Percentiles rank a stretch among this genome's conserved stretches.
Conservation (phyloP, 2,888 invertebrate genomes). For the Coremacera marginata region DNA sequence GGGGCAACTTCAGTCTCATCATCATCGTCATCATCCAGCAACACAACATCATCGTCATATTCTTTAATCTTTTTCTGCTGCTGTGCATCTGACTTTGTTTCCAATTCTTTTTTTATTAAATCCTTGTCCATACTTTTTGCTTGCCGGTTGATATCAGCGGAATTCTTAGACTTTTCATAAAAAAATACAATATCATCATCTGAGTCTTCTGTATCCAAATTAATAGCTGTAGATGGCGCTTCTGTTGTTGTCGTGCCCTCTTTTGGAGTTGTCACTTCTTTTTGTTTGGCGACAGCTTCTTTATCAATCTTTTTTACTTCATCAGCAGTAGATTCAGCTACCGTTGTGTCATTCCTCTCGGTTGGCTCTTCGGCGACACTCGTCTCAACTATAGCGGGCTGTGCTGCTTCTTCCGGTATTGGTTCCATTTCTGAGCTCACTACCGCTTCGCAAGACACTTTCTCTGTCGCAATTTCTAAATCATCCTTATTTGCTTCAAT, state of each 20-base stretch:
- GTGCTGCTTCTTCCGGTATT: slow-evolving; percentile 30
- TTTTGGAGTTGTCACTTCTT: slow-evolving; percentile 18
- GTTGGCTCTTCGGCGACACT: not conserved
- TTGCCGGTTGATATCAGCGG: slow-evolving; percentile 20
- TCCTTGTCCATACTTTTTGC: slow-evolving; percentile 12
- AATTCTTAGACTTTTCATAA: slow-evolving; percentile 50
- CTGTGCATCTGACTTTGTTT: slow-evolving; percentile 8
- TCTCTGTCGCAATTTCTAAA: not conserved
- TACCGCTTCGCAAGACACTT: not conserved
- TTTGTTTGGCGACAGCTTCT: not conserved
- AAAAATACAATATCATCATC: slow-evolving; percentile 62
- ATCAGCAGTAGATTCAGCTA: not conserved
- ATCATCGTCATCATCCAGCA: slow-evolving; percentile 54
- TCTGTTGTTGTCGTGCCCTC: not conserved
- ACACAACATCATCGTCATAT: slow-evolving; percentile 57
- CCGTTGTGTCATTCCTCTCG: not conserved
- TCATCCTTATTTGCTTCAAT: not conserved
- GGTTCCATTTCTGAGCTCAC: slow-evolving; percentile 20
- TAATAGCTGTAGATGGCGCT: not conserved
- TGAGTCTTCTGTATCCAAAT: slow-evolving; percentile 45
- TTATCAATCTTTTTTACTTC: not conserved
- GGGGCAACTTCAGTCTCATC: not conserved
- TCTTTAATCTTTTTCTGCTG: slow-evolving; percentile 10
- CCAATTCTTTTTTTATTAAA: not conserved
- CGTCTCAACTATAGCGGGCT: not conserved